Conservation (phyloP, 2,797 vertebrate genomes). For the Furcifer pardalis region DNA sequence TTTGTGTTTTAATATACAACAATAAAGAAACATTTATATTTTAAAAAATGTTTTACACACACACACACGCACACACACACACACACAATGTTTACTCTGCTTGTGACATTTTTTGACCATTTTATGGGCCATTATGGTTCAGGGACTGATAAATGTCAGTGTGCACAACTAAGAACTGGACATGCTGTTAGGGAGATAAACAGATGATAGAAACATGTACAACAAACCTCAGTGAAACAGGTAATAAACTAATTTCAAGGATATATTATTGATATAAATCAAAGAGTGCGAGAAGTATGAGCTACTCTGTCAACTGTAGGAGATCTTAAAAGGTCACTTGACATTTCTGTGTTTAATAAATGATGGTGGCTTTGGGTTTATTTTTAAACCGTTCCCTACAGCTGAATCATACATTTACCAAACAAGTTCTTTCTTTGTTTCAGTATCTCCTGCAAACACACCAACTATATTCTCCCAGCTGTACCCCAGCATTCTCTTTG, state of each 20-base stretch:
- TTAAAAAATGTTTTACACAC: too few relatives aligned
- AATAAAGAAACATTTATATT: too few relatives aligned
- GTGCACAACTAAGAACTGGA: slow-evolving; percentile 23
- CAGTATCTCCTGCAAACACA: background rate
- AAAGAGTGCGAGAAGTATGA: slow-evolving; percentile 16
- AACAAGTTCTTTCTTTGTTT: background rate
- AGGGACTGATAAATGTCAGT: slow-evolving; percentile 1
- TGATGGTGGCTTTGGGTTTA: background rate
- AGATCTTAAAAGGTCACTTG: slow-evolving; percentile 40
- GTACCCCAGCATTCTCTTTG: background rate
- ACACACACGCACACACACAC: too few relatives aligned
- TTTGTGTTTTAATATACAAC: too few relatives aligned
- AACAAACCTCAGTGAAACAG: background rate
- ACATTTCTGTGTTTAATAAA: slow-evolving; percentile 37
- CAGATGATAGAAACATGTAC: slow-evolving; percentile 23
- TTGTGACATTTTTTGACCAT: background rate
- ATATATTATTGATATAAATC: slow-evolving; percentile 27
- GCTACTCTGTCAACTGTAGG: slow-evolving; percentile 12
- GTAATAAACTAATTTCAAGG: slow-evolving; percentile 27
- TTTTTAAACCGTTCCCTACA: slow-evolving; percentile 6
- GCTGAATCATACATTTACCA: background rate
- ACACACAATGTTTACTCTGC: background rate
- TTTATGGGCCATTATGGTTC: background rate
- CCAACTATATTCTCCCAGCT: background rate
- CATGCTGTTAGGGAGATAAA: slow-evolving; percentile 14